These are phyloP conservation scores for Pachyuromys duprasi DNA, from an alignment of 2,797 vertebrate species.

Conservation along the genomic window DNA sequence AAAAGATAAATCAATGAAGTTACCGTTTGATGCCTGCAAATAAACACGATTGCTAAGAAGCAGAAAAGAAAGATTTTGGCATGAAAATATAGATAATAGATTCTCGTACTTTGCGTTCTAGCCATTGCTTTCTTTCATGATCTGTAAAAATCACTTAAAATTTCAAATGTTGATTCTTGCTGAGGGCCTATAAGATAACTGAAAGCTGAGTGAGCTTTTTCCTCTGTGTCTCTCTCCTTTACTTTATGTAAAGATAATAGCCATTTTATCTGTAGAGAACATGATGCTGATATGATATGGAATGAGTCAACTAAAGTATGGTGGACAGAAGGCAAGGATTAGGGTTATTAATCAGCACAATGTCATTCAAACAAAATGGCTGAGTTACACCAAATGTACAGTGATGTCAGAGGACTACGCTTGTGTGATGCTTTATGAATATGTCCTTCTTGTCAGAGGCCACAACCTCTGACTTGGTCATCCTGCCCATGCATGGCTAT, in stretches of 20 bases:
- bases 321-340: no score
- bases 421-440: background rate
- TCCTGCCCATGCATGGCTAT: background rate
- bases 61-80: constrained; percentile 8
- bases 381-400: background rate
- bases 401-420: background rate
- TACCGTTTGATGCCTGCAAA: background rate
- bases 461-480: background rate
- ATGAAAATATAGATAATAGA: background rate
- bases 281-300: background rate
- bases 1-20: background rate
- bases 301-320: background rate
- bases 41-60: background rate
- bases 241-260: background rate
- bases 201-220: background rate
- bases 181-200: background rate
- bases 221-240: background rate
- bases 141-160: background rate
- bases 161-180: background rate
- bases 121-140: background rate
- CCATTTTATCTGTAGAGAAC: background rate
- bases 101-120: background rate
- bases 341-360: background rate
- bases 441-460: no score
- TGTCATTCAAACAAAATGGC: background rate